Evolutionary conservation across 1,140 invertebrate genomes (phyloP).

Genomic region (Penaeus indicus): DNA sequence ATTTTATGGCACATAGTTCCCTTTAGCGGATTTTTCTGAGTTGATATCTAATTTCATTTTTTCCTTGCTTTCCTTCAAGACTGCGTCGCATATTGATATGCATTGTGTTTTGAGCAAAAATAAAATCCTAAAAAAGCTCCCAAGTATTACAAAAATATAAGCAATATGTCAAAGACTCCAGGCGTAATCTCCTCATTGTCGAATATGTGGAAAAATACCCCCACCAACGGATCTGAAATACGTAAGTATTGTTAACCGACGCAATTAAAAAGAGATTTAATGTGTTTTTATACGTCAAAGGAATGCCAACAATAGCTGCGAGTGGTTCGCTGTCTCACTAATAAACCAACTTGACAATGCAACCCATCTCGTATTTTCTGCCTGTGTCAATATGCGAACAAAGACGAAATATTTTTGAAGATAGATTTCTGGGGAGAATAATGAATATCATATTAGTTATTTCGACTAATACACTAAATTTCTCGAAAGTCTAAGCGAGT

Average conservation of each 20-base stretch:
- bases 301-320: constrained; percentile 30
- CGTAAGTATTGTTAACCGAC: constrained; percentile 41
- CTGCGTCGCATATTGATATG: no score
- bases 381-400: constrained; percentile 35
- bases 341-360: constrained; percentile 49
- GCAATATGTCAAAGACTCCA: not conserved
- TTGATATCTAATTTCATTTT: no score
- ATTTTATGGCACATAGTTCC: no score
- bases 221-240: not conserved
- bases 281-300: constrained; percentile 40
- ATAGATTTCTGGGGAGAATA: not conserved
- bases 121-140: no score
- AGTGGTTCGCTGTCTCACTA: constrained; percentile 28
- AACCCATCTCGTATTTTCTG: not conserved
- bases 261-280: constrained; percentile 55
- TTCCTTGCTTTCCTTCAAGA: no score
- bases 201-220: not conserved
- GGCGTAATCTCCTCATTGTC: not conserved
- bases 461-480: no score
- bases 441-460: not conserved
- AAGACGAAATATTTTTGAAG: constrained; percentile 15
- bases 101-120: no score
- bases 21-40: no score
- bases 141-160: not conserved
- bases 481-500: no score